Conservation (phyloP, 64 coral and sea anemone genomes). For the Cladopsammia gracilis region DNA sequence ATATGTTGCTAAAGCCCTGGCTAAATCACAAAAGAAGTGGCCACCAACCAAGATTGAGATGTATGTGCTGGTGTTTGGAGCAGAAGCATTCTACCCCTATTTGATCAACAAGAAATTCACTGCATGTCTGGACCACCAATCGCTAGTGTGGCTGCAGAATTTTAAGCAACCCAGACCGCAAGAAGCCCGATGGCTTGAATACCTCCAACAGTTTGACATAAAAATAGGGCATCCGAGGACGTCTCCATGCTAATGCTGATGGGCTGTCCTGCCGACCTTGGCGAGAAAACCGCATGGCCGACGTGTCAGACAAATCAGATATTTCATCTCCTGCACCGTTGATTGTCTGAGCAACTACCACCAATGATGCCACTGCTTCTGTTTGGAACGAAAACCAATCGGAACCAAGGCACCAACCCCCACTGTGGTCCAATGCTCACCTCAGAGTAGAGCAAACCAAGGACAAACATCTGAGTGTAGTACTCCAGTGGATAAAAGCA, state of each 20-base stretch:
- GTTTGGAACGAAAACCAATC: not conserved
- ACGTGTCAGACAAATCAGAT: not conserved
- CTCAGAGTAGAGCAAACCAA: too few species aligned
- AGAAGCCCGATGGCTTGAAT: constrained; percentile 66
- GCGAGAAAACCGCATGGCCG: not conserved
- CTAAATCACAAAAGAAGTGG: constrained; percentile 19
- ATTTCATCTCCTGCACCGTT: not conserved
- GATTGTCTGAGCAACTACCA: constrained; percentile 6
- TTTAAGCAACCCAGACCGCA: constrained; percentile 68
- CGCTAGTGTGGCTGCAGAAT: constrained; percentile 54
- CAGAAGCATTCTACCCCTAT: constrained; percentile 50
- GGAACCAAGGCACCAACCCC: not conserved
- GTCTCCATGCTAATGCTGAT: constrained; percentile 62
- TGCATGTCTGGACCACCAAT: constrained; percentile 46
- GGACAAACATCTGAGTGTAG: too few species aligned
- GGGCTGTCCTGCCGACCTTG: constrained; percentile 42
- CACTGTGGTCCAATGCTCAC: not conserved
- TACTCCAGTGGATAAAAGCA: too few species aligned
- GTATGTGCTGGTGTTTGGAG: constrained; percentile 22
- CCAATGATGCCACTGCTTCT: not conserved
- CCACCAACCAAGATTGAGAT: too few species aligned
- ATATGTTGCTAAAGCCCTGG: constrained; percentile 5
- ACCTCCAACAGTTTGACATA: constrained; percentile 65
- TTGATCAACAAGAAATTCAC: constrained; percentile 52
- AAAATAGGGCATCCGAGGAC: constrained; percentile 52